phyloP scores from a whole-genome alignment of 2,113 vertebrate species.

The Physeter macrocephalus region DNA sequence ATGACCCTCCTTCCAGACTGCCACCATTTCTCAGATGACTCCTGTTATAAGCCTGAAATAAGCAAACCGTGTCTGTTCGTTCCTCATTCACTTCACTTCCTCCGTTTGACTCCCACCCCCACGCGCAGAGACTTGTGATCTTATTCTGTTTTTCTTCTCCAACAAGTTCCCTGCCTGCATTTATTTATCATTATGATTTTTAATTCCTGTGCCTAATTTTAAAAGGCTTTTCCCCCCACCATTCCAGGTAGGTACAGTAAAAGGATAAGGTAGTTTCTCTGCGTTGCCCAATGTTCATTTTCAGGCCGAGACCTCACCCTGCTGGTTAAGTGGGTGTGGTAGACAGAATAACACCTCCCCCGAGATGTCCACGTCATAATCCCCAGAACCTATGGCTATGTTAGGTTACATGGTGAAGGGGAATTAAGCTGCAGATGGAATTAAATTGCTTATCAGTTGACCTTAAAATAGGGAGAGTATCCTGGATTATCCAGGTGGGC shows the following conservation, averaged over 20 bases:
- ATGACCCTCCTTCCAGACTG: not conserved
- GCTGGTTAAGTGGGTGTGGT: not conserved
- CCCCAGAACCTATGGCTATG: not conserved
- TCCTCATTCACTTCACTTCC: not conserved
- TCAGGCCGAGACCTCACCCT: not conserved
- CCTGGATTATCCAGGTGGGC: not conserved
- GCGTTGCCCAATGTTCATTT: not conserved
- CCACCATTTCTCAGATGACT: not conserved
- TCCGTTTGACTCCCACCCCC: not conserved
- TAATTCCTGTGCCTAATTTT: conserved; percentile 3
- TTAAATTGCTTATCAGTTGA: not conserved
- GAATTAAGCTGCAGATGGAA: not conserved
- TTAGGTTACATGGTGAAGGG: not conserved
- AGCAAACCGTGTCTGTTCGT: not conserved
- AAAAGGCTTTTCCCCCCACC: not conserved
- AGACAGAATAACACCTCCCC: not conserved
- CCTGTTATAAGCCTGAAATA: not conserved
- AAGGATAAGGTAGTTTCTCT: not conserved
- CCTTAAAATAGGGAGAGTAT: not conserved
- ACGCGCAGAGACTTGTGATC: not conserved
- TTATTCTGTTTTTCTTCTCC: not conserved
- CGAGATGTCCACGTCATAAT: not conserved
- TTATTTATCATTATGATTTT: not conserved
- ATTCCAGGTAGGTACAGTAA: not conserved
- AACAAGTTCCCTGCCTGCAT: not conserved